Evolutionary conservation across 2,888 invertebrate genomes (phyloP).

Genomic region (Byasa hedistus): DNA sequence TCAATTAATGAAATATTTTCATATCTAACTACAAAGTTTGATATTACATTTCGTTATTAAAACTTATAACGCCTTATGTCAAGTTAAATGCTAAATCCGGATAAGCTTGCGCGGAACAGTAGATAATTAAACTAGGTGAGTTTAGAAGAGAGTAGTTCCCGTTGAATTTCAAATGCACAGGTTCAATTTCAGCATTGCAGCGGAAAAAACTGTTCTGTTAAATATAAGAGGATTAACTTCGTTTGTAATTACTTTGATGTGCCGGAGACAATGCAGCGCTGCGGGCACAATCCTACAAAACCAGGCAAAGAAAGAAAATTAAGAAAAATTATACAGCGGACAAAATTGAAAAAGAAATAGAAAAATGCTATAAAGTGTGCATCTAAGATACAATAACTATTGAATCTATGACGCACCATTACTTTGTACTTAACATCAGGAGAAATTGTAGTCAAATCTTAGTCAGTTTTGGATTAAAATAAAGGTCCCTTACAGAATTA

Average conservation of each 20-base stretch:
- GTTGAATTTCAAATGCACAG: neutral
- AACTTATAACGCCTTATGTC: too few species aligned
- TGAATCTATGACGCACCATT: too few species aligned
- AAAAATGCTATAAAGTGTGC: neutral
- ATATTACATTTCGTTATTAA: too few species aligned
- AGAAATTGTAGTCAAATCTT: too few species aligned
- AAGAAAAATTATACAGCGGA: neutral
- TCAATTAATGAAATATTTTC: too few species aligned
- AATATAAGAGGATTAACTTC: neutral
- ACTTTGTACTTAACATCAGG: too few species aligned
- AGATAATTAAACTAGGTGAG: neutral
- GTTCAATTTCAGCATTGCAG: neutral
- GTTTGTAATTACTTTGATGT: neutral
- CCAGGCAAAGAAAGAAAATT: neutral
- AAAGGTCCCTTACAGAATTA: too few species aligned
- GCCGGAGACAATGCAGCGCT: neutral
- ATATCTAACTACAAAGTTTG: too few species aligned
- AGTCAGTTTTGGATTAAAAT: too few species aligned
- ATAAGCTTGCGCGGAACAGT: too few species aligned
- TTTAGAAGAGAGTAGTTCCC: neutral
- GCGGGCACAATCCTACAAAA: neutral
- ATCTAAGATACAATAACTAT: too few species aligned
- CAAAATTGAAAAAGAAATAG: neutral
- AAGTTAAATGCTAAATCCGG: too few species aligned
- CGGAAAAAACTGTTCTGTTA: neutral